Conservation (phyloP, 2,113 vertebrate genomes). For the Thermophis baileyi region DNA sequence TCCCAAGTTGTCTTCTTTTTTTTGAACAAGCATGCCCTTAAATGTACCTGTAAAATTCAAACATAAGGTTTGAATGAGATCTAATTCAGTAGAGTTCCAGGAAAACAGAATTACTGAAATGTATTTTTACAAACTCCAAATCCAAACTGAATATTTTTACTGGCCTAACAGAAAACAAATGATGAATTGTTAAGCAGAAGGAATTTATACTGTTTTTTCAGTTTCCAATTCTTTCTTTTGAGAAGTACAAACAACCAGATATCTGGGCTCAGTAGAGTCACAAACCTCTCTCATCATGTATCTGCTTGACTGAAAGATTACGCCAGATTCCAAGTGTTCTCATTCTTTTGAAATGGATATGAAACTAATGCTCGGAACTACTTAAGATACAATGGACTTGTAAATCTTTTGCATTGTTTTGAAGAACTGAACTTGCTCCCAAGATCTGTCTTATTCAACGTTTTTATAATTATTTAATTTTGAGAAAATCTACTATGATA, state of each 20-base stretch:
- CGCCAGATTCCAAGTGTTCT: neutral
- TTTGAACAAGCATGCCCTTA: neutral
- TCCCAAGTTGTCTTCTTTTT: too few species aligned
- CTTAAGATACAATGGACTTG: neutral
- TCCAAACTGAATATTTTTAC: too few species aligned
- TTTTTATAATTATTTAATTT: neutral
- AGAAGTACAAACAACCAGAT: neutral
- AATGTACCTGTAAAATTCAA: neutral
- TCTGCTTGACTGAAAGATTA: neutral
- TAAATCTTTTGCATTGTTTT: fast-evolving
- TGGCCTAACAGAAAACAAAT: neutral
- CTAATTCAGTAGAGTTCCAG: neutral
- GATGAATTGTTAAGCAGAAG: neutral
- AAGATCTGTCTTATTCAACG: neutral
- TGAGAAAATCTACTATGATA: neutral
- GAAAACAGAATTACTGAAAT: neutral
- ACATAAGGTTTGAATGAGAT: neutral
- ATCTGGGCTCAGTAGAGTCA: neutral
- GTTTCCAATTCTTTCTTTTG: neutral
- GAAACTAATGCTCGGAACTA: fast-evolving
- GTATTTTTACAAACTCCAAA: neutral
- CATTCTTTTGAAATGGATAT: neutral
- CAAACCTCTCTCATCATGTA: neutral
- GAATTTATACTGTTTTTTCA: neutral
- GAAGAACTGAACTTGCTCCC: neutral